These are phyloP conservation scores for Sinocyclocheilus maitianheensis DNA, from an alignment of 2,113 vertebrate genomes.

Conservation along the genomic window DNA sequence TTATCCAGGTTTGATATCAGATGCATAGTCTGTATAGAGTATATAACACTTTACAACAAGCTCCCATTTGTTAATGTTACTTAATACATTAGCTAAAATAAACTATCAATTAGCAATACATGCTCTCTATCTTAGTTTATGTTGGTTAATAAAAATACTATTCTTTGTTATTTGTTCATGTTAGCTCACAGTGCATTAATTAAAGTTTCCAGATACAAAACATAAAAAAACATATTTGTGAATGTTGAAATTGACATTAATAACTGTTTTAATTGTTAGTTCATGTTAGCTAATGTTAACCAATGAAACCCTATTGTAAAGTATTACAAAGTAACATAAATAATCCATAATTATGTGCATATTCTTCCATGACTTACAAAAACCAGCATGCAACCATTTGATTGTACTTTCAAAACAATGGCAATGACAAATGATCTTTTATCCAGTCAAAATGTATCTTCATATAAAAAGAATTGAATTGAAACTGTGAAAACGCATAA, in stretches of 20 bases:
- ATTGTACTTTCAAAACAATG: neutral
- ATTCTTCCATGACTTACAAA: neutral
- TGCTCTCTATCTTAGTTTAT: neutral
- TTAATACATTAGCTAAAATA: neutral
- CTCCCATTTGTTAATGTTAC: neutral
- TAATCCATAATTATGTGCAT: neutral
- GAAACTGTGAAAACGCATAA: neutral
- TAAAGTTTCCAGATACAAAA: neutral
- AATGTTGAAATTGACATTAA: neutral
- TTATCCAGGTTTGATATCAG: neutral
- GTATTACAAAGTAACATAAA: neutral
- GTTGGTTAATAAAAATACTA: neutral
- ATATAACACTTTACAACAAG: neutral
- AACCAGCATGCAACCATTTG: neutral
- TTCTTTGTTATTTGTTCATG: neutral
- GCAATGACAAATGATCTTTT: neutral
- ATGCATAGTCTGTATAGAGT: neutral
- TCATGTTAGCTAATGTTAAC: neutral
- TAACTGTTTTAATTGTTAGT: neutral
- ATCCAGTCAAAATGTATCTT: neutral
- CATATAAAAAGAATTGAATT: neutral
- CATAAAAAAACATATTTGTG: neutral
- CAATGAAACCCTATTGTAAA: neutral
- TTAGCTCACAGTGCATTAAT: neutral
- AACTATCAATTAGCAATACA: neutral